These are phyloP conservation scores for Nettapus auritus DNA, from an alignment of 2,113 vertebrate species.

Conservation along the genomic window DNA sequence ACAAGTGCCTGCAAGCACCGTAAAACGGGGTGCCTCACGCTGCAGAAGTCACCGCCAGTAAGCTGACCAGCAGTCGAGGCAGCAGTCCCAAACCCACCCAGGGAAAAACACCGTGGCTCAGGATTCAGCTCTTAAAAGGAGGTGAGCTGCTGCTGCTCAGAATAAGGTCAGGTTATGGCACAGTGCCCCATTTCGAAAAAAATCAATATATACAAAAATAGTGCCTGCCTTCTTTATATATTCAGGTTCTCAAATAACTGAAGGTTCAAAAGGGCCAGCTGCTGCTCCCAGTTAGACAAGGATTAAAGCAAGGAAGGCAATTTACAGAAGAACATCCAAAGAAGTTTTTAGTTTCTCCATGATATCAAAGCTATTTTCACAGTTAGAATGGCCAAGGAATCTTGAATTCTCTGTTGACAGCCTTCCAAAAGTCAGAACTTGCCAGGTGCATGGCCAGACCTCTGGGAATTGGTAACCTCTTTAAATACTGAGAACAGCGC, in stretches of 20 bases:
- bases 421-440: conserved; percentile 13
- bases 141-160: neutral
- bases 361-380: neutral
- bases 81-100: neutral
- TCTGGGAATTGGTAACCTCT: neutral
- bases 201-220: neutral
- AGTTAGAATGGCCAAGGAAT: neutral
- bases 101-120: neutral
- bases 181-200: neutral
- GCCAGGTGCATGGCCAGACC: conserved; percentile 34
- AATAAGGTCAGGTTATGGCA: neutral
- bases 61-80: neutral
- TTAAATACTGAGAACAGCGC: conserved; percentile 12
- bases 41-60: neutral
- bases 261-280: neutral
- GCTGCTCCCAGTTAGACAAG: neutral
- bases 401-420: neutral
- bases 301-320: neutral
- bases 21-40: neutral
- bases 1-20: neutral
- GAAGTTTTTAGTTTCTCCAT: neutral
- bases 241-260: neutral
- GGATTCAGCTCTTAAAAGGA: neutral
- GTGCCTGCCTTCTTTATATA: neutral
- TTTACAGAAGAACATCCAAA: conserved; percentile 1